phyloP scores from a whole-genome alignment of 2,888 invertebrate species.

The Cerastis rubricosa region DNA sequence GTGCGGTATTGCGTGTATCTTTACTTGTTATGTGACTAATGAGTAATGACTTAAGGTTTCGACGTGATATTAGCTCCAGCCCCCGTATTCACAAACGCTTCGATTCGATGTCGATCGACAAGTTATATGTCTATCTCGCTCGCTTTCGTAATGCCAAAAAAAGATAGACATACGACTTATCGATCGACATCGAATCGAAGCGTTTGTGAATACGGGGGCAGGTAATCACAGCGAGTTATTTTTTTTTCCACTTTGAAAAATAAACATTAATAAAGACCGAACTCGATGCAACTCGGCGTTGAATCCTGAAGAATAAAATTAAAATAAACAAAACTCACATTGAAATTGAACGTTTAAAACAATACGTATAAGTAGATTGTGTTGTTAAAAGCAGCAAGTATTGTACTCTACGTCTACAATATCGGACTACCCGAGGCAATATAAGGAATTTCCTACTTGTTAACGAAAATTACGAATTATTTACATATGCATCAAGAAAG shows the following conservation, averaged over 20 bases:
- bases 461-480: background rate
- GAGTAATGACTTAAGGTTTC: constrained; percentile 7
- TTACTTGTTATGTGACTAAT: constrained; percentile 29
- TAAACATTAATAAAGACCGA: background rate
- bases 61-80: background rate
- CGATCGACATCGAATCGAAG: too few species aligned
- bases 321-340: background rate
- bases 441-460: background rate
- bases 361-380: background rate
- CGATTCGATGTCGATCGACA: too few species aligned
- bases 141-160: too few species aligned
- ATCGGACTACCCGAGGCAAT: background rate
- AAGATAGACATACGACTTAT: too few species aligned
- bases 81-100: too few species aligned
- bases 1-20: constrained; percentile 13
- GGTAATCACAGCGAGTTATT: background rate
- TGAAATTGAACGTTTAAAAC: background rate
- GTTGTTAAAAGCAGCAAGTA: background rate
- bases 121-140: too few species aligned
- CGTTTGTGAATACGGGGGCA: too few species aligned
- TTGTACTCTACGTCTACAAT: background rate
- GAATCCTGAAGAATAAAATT: background rate
- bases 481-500: background rate
- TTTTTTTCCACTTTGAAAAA: background rate
- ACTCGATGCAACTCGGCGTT: too few species aligned